Conservation (phyloP, 2,888 invertebrate genomes). For the Empis stercorea region DNA sequence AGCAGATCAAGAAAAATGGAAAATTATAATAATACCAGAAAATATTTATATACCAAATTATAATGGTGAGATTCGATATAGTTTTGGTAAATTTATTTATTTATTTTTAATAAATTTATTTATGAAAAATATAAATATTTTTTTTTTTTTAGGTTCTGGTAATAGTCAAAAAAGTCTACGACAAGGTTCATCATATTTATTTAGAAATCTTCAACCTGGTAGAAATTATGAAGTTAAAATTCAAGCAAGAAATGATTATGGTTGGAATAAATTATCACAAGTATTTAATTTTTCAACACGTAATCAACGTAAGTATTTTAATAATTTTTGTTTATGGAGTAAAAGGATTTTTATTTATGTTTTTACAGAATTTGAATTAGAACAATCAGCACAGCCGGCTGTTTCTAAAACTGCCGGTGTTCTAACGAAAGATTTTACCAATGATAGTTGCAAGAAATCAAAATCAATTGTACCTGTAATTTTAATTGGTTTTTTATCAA, state of each 20-base stretch:
- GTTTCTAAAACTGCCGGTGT: conserved; percentile 28
- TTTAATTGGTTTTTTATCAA: too few relatives aligned
- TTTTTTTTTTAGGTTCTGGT: neutral
- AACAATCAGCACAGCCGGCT: conserved; percentile 37
- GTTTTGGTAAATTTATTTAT: neutral
- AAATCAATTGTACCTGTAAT: too few relatives aligned
- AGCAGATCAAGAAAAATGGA: conserved; percentile 11
- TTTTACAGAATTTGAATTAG: conserved; percentile 33
- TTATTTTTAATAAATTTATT: too few relatives aligned
- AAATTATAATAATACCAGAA: conserved; percentile 15
- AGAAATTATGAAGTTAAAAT: conserved; percentile 44
- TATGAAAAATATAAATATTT: neutral
- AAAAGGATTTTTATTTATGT: too few relatives aligned
- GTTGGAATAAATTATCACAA: conserved; percentile 43
- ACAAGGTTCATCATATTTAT: conserved; percentile 41
- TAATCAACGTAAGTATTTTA: conserved; percentile 33
- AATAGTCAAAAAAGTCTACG: conserved; percentile 18
- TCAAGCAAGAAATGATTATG: conserved; percentile 43
- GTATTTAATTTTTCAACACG: conserved; percentile 43
- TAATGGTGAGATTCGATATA: neutral
- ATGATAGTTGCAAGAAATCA: too few relatives aligned
- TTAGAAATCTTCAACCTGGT: conserved; percentile 39
- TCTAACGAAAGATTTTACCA: conserved; percentile 14
- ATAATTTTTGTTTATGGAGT: too few relatives aligned
- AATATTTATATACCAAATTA: conserved; percentile 7